Conservation (phyloP, 2,797 vertebrate genomes). For the Sebastes alutus region DNA sequence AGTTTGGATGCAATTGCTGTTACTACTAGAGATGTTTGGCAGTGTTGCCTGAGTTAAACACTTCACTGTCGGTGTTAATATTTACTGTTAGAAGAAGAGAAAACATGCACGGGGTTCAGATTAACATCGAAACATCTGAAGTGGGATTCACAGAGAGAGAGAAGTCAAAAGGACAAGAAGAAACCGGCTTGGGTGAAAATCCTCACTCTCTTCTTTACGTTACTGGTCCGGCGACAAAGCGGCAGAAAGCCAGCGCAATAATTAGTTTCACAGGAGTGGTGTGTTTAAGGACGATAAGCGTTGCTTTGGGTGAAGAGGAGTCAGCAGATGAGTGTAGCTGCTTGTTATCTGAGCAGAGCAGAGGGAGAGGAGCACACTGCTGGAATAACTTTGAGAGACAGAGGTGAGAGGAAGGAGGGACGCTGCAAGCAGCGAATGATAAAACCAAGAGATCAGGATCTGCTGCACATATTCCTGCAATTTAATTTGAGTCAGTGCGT, state of each 20-base stretch:
- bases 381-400: conserved; percentile 63
- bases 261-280: conserved; percentile 70
- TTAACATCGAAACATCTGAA: background rate
- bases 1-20: background rate
- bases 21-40: background rate
- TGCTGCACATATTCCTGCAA: background rate
- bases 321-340: conserved; percentile 63
- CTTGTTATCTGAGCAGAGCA: conserved; percentile 72
- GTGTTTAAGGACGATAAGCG: conserved; percentile 76
- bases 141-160: background rate
- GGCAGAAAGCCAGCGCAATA: conserved; percentile 60
- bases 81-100: background rate
- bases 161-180: conserved; percentile 24
- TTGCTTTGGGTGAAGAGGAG: conserved; percentile 68
- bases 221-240: conserved; percentile 37
- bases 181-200: conserved; percentile 9
- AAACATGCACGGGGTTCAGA: background rate
- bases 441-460: conserved; percentile 47
- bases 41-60: background rate
- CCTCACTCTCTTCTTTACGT: conserved; percentile 13
- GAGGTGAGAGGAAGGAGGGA: conserved; percentile 21
- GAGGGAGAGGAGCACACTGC: conserved; percentile 46
- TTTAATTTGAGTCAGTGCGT: conserved; percentile 14
- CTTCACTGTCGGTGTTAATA: background rate
- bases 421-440: conserved; percentile 23